A percentile compares a stretch with the other conserved stretches of the same genome.
These are phyloP conservation scores for Lanistes nyassanus DNA, from an alignment of 1,140 invertebrate genomes.

Conservation along the genomic window DNA sequence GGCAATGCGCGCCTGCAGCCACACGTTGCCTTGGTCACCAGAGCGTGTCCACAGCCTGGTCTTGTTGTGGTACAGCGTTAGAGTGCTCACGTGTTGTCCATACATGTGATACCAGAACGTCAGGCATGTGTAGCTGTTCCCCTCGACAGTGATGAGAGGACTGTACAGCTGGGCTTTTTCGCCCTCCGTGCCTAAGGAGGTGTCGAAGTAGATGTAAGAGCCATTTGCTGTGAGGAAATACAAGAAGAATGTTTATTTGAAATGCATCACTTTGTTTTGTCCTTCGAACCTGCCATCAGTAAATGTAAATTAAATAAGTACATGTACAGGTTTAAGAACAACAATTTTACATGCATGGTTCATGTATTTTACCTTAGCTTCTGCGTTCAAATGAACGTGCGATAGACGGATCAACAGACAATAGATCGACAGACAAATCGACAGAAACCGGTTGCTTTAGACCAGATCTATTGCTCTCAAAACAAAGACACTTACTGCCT, in stretches of 20 bases:
- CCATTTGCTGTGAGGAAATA: conserved; percentile 34
- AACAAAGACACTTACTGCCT: conserved; percentile 27
- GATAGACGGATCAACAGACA: too few relatives aligned
- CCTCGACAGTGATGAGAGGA: conserved; percentile 39
- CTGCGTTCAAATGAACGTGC: too few relatives aligned
- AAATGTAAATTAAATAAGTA: too few relatives aligned
- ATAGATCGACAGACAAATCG: too few relatives aligned
- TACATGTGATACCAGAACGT: conserved; percentile 65
- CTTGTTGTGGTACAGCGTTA: conserved; percentile 62
- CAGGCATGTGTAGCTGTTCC: conserved; percentile 44
- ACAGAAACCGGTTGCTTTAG: too few relatives aligned
- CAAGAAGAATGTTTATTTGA: too few relatives aligned
- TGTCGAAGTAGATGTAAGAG: conserved; percentile 56
- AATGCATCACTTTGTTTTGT: too few relatives aligned
- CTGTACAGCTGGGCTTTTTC: conserved; percentile 53
- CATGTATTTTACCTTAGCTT: too few relatives aligned
- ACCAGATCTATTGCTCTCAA: too few relatives aligned
- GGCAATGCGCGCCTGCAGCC: conserved; percentile 45
- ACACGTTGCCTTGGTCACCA: conserved; percentile 54
- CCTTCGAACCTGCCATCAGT: too few relatives aligned
- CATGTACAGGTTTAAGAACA: too few relatives aligned
- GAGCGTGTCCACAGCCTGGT: conserved; percentile 44
- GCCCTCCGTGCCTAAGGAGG: conserved; percentile 33
- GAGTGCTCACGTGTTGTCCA: conserved; percentile 53
- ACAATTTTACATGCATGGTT: too few relatives aligned